Conservation (phyloP, 1,140 invertebrate species). For the Drosophila insularis region DNA sequence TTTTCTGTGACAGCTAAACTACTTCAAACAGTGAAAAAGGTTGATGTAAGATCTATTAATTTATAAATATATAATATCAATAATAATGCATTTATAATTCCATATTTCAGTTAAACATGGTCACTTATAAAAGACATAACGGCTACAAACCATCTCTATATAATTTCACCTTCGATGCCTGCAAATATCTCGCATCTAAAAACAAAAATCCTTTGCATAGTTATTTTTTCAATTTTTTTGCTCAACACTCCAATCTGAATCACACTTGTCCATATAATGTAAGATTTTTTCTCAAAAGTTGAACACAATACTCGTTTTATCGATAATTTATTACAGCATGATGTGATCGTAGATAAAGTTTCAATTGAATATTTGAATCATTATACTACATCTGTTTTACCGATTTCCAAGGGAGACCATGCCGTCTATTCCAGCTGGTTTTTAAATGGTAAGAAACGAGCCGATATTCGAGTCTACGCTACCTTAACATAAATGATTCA, state of each 20-base stretch:
- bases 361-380: neutral
- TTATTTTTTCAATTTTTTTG: neutral
- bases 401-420: no score
- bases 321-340: neutral
- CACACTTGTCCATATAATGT: conserved; percentile 23
- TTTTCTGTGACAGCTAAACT: neutral
- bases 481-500: no score
- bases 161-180: conserved; percentile 32
- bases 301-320: neutral
- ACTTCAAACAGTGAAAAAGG: neutral
- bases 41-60: neutral
- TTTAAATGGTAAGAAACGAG: neutral
- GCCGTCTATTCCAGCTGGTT: neutral
- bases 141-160: conserved; percentile 35
- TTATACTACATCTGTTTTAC: no score
- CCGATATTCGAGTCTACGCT: neutral
- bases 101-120: neutral
- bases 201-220: conserved; percentile 16
- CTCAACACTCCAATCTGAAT: conserved; percentile 22
- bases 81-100: neutral
- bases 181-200: conserved; percentile 1
- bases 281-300: neutral
- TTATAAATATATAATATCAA: no score
- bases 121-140: neutral
- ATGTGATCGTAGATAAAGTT: neutral